phyloP scores from a whole-genome alignment of 1,140 invertebrate genomes.

The Battus philenor region DNA sequence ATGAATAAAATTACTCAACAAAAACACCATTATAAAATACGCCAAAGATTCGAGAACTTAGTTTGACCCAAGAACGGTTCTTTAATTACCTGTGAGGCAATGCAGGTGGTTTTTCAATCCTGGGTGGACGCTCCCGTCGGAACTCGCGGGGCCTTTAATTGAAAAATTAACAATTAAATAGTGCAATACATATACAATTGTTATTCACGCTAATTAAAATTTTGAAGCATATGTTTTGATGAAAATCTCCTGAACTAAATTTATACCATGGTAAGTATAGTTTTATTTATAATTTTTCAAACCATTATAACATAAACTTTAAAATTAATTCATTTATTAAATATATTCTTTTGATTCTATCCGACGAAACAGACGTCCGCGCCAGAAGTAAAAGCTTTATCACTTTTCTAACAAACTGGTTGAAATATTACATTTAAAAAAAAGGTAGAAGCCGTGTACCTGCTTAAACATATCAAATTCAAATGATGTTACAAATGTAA shows the following conservation, averaged over 20 bases:
- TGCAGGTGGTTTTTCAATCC: conserved; percentile 32
- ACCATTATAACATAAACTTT: too few species aligned
- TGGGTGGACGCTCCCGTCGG: conserved; percentile 39
- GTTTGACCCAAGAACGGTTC: too few species aligned
- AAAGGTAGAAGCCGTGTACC: background rate
- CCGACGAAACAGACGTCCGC: background rate
- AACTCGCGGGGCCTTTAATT: conserved; percentile 41
- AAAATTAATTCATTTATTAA: too few species aligned
- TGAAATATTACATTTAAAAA: background rate
- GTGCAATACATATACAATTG: too few species aligned
- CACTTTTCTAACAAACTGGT: background rate
- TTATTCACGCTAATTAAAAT: too few species aligned
- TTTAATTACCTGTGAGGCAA: conserved; percentile 32
- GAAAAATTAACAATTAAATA: conserved; percentile 27
- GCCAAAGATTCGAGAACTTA: too few species aligned
- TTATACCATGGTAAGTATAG: too few species aligned
- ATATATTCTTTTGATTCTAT: background rate
- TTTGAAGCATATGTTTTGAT: too few species aligned
- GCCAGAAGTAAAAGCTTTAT: background rate
- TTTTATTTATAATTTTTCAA: too few species aligned
- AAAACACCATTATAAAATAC: too few species aligned
- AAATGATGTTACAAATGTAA: conserved; percentile 20
- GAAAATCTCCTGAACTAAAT: too few species aligned
- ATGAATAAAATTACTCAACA: too few species aligned
- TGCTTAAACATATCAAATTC: conserved; percentile 12